These are phyloP conservation scores for Platycheirus albimanus DNA, from an alignment of 2,888 invertebrate genomes.

Conservation along the genomic window DNA sequence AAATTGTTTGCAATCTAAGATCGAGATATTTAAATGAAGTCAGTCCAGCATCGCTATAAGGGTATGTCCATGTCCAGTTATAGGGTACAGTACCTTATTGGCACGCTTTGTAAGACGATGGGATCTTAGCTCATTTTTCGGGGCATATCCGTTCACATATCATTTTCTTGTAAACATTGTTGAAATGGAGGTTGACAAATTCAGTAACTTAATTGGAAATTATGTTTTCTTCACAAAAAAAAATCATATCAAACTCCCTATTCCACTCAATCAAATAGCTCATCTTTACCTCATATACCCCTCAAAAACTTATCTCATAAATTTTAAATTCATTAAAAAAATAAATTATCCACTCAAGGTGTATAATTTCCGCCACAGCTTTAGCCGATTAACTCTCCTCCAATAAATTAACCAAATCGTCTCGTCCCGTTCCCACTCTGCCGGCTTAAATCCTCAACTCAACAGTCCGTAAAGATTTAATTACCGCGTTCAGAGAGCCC, in stretches of 20 bases:
- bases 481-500: slow-evolving; percentile 60
- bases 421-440: not conserved
- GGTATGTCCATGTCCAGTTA: too few relatives aligned
- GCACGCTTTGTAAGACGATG: too few relatives aligned
- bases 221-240: not conserved
- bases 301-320: slow-evolving; percentile 3
- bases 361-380: slow-evolving; percentile 8
- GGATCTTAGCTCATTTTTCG: too few relatives aligned
- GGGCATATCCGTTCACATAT: too few relatives aligned
- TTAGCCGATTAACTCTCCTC: slow-evolving; percentile 26
- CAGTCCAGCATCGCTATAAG: too few relatives aligned
- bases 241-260: not conserved
- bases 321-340: slow-evolving; percentile 17
- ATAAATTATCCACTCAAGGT: slow-evolving; percentile 38
- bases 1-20: too few relatives aligned
- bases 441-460: slow-evolving; percentile 37
- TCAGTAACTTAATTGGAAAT: too few relatives aligned
- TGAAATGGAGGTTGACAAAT: too few relatives aligned
- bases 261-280: not conserved
- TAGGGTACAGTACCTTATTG: too few relatives aligned
- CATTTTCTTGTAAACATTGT: too few relatives aligned
- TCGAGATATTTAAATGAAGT: too few relatives aligned
- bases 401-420: slow-evolving; percentile 61
- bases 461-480: slow-evolving; percentile 72
- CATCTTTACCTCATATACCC: not conserved